These are phyloP conservation scores for Drosophila pseudotakahashii DNA, from an alignment of 2,888 invertebrate genomes.

Conservation along the genomic window DNA sequence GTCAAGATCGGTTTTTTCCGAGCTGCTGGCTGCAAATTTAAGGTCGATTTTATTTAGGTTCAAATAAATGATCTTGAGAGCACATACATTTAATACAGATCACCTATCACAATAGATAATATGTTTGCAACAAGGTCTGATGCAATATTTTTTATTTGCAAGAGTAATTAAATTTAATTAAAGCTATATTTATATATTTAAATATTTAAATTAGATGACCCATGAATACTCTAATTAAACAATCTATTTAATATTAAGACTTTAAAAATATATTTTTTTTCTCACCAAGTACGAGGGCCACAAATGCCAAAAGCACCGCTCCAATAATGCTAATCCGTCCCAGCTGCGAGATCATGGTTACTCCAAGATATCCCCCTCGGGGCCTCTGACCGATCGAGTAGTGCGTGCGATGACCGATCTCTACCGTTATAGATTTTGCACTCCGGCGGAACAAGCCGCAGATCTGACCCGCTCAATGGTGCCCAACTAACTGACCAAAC, in stretches of 20 bases:
- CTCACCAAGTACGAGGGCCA: constrained; percentile 27
- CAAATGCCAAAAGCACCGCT: constrained; percentile 22
- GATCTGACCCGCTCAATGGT: constrained; percentile 66
- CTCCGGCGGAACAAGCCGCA: constrained; percentile 15
- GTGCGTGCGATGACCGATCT: constrained; percentile 40
- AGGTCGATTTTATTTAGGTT: not conserved
- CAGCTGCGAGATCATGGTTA: constrained; percentile 41
- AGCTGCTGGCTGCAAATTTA: constrained; percentile 6
- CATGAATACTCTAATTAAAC: not conserved
- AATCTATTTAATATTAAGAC: not conserved
- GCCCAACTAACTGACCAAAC: constrained; percentile 67
- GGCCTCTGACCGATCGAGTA: constrained; percentile 19
- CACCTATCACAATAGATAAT: too few relatives aligned
- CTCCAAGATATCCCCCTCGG: constrained; percentile 4
- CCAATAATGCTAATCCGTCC: constrained; percentile 18
- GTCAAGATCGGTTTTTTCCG: constrained; percentile 18
- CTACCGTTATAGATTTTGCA: constrained; percentile 11
- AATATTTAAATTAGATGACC: not conserved
- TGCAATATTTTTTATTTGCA: too few relatives aligned
- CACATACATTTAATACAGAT: too few relatives aligned
- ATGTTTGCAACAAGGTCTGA: too few relatives aligned
- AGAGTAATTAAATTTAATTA: too few relatives aligned
- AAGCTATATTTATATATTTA: too few relatives aligned
- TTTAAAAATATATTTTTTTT: not conserved
- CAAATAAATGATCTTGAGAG: not conserved